Evolutionary conservation across 2,888 invertebrate genomes (phyloP), one percentile per base, ranked within the genome.

Genomic region (Hofmannophila pseudospretella): DNA sequence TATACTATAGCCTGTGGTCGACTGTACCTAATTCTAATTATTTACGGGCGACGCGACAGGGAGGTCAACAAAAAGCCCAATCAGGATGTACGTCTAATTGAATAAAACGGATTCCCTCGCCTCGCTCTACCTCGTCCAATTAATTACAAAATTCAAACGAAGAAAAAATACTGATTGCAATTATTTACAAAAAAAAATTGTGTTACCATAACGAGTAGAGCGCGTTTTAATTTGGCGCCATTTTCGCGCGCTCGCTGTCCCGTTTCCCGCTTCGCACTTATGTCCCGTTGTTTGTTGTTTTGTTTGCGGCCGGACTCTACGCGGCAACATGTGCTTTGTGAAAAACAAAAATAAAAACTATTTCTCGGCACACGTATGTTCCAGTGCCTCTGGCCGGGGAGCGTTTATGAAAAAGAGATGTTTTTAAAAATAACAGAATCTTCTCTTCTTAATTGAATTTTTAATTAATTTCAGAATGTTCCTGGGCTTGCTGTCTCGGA

Each of bases 121-220:
- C 20, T 8, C 20, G 8, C n/a, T n/a, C 22, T 2, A n/a, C 23
- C n/a, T n/a, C n/a, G n/a, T n/a, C 31, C 30, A 36, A 36, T 36
- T 36, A 36, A 36, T 31, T 36, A 26, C 31, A 10, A 36, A 36
- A 36, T 31, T 31, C 25, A 30, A 13, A 28, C 14, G 19, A 16
- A n/a, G 13, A 11, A 31, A 20, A 36, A 25, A 2, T 13, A 5
- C 12, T 1, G 10, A 2, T 23, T 23, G n/a, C 16, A 16, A 16
- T 16, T 16, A 16, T 16, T 16, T 16, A 16, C 16, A 16, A 16
- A 16, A 5, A 16, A 16, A 16, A 31, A 36, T 31, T 31, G 27
- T 27, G 11, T 11, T 11, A 27, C 1, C 7, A n/a, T n/a, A 22
- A 26, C 2, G 26, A 27, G 27, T 27, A 3, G 27, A 23, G 27